Evolutionary conservation across 2,888 invertebrate species (phyloP).

Genomic region (Pycnomerus fuliginosus): DNA sequence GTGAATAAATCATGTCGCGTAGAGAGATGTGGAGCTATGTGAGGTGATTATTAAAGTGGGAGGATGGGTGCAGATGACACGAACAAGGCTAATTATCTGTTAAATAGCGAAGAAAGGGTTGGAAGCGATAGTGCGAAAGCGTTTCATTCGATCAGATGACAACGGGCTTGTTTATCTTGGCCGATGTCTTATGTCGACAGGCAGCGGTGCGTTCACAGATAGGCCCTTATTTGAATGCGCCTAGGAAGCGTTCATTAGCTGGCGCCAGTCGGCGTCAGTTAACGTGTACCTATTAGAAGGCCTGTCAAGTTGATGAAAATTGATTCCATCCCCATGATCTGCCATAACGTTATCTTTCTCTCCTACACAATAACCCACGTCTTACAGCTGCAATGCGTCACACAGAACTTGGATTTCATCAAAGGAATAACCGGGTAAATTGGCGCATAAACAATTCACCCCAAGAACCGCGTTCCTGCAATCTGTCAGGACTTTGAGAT

Average conservation of each 20-base stretch:
- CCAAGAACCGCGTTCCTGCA: too few species aligned
- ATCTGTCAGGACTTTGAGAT: too few species aligned
- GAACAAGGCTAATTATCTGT: conserved; percentile 24
- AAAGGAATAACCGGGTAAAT: conserved; percentile 35
- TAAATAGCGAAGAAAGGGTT: conserved; percentile 21
- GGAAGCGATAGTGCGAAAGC: conserved; percentile 4
- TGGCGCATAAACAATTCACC: conserved; percentile 26
- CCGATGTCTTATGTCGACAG: conserved; percentile 21
- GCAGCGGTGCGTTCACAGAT: conserved; percentile 32
- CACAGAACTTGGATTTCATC: conserved; percentile 32
- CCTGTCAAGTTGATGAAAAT: conserved; percentile 41
- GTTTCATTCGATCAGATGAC: conserved; percentile 11
- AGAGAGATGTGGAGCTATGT: too few species aligned
- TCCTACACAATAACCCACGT: conserved; percentile 32
- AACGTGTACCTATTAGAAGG: conserved; percentile 39
- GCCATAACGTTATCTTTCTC: conserved; percentile 37
- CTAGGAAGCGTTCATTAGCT: too few species aligned
- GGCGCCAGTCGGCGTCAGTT: conserved; percentile 29
- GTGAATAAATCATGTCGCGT: too few species aligned
- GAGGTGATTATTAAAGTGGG: background rate
- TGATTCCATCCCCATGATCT: conserved; percentile 38
- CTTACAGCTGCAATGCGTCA: conserved; percentile 43
- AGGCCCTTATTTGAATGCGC: too few species aligned
- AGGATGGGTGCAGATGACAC: conserved; percentile 5
- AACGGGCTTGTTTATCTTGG: conserved; percentile 16